These are phyloP conservation scores for Drosophila trapezifrons DNA, from an alignment of 1,140 invertebrate genomes.

Conservation along the genomic window DNA sequence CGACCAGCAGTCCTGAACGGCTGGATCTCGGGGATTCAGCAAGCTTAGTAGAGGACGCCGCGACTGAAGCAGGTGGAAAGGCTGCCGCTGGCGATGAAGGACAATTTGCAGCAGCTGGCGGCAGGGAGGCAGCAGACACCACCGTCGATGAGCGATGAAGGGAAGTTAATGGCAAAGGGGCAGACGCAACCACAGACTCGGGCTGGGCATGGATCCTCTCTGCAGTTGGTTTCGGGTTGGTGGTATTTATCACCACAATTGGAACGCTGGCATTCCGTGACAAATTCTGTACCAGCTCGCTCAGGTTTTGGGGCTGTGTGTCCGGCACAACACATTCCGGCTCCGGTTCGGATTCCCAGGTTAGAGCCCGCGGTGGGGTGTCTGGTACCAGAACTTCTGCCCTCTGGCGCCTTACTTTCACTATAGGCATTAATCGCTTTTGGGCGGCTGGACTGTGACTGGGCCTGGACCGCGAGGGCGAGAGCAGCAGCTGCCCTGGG, in stretches of 20 bases:
- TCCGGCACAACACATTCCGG: slow-evolving; percentile 58
- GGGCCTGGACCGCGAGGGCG: slow-evolving; percentile 7
- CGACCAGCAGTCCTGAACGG: slow-evolving; percentile 2
- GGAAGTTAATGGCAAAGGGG: background rate
- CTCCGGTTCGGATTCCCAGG: slow-evolving; percentile 3
- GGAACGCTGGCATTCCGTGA: slow-evolving; percentile 27
- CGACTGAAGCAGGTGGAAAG: background rate
- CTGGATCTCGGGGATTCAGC: slow-evolving; percentile 2
- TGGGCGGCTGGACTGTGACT: background rate
- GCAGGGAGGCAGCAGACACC: background rate
- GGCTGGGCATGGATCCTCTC: background rate
- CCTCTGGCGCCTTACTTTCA: slow-evolving; percentile 11
- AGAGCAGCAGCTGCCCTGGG: slow-evolving; percentile 33
- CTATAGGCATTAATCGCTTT: slow-evolving; percentile 7
- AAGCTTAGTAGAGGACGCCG: slow-evolving; percentile 11
- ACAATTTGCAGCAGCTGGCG: background rate
- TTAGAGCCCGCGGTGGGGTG: slow-evolving; percentile 10
- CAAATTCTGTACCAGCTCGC: slow-evolving; percentile 34
- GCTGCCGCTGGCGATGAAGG: background rate
- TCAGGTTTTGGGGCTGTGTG: slow-evolving; percentile 46
- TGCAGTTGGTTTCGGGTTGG: background rate
- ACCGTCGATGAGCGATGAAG: background rate
- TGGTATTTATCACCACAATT: slow-evolving; percentile 26
- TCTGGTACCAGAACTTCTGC: slow-evolving; percentile 7
- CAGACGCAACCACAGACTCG: background rate